Evolutionary conservation across 1,140 invertebrate genomes (phyloP), one percentile per base, ranked within the genome.

Genomic region (Ips nitidus): DNA sequence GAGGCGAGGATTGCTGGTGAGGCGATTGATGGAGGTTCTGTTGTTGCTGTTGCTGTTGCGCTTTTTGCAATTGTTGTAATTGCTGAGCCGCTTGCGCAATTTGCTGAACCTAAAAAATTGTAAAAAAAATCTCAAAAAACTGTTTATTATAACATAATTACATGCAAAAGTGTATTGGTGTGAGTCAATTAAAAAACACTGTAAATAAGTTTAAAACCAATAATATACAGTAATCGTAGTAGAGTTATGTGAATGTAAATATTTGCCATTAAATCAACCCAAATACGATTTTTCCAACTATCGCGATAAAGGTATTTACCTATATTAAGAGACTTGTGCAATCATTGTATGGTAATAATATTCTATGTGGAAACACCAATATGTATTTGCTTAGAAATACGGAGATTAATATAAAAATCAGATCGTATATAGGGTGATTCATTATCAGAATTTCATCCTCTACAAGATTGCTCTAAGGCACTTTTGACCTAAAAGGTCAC

Each of bases 51-150:
- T 92, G 91, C 62, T 93, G 89, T 40, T 92, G 91, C 61, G 90
- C 87, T 77, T 93, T 91, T 73, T 93, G 90, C 58, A 92, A 81
- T 62, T 90, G 91, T 73, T 93, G 90, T 45, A 93, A 83, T 71
- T 92, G 92, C 80, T 94, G 92, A 1, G 91, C 90, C 56, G 91
- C 91, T 80, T 93, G 91, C 4, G 90, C 90, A 67, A 93, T 87
- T 76, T 94, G 92, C 71, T 88, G 86, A 36, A 91, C 85, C 84
- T 90, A 79, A 41, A 75, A 76, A 22, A 55, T 37, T 47, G n/a
- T 47, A n/a, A n/a, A 47, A 47, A n/a, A 47, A 47, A 47, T 47
- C 45, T 47, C n/a, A 47, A 47, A 22, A 22, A 22, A 22, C n/a
- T 47, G n/a, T 47, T 4, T 47, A 4, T 47, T n/a, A 47, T 47